Percentiles rank a stretch among this genome's conserved stretches.
These are phyloP conservation scores for Myotis myotis DNA, from an alignment of 2,797 vertebrate species.

Conservation along the genomic window DNA sequence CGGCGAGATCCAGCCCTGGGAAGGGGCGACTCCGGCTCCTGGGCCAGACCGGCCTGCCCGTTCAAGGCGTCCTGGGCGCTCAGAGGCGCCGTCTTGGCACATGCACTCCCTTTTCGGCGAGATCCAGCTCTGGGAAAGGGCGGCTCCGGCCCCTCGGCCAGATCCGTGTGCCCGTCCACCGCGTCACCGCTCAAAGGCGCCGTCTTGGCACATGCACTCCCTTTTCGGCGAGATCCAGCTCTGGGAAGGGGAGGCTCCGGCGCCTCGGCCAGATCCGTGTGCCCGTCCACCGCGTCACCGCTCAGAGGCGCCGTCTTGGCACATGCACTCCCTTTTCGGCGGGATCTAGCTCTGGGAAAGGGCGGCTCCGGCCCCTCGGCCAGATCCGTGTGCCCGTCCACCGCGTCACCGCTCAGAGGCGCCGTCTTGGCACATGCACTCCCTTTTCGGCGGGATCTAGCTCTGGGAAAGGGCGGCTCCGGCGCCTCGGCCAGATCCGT, in stretches of 20 bases:
- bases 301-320: neutral
- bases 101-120: neutral
- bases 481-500: accelerated
- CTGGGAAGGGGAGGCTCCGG: no score
- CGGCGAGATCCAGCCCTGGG: no score
- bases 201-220: accelerated
- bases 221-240: no score
- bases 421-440: no score
- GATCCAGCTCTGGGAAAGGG: accelerated
- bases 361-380: accelerated
- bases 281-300: no score
- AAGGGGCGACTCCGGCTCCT: no score
- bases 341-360: accelerated
- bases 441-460: neutral
- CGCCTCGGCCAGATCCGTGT: no score
- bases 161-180: accelerated
- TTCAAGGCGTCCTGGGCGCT: no score
- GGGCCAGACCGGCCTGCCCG: no score
- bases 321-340: neutral
- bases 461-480: accelerated
- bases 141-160: accelerated
- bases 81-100: neutral
- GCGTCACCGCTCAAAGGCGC: accelerated
- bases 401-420: no score
- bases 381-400: accelerated